These are phyloP conservation scores for Linnaemya tessellans DNA, from an alignment of 2,888 invertebrate genomes.

Conservation along the genomic window DNA sequence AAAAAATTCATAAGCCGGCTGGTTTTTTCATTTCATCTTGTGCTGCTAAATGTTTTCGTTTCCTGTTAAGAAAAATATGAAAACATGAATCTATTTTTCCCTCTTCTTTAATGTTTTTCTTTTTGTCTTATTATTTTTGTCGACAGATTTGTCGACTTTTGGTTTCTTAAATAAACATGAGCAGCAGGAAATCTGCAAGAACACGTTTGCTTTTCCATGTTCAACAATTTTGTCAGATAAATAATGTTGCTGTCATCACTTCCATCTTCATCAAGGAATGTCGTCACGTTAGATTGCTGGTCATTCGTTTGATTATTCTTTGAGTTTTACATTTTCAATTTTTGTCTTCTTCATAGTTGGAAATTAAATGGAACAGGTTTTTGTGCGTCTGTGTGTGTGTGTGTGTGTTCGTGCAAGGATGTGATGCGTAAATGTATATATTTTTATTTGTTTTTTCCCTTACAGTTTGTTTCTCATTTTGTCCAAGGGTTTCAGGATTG, in stretches of 20 bases:
- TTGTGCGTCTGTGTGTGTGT: neutral
- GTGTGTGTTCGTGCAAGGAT: neutral
- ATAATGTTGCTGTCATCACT: conserved; percentile 20
- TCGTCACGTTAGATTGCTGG: conserved; percentile 42
- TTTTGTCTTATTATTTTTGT: neutral
- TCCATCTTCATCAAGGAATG: conserved; percentile 23
- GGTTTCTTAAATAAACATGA: conserved; percentile 57
- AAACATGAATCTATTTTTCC: conserved; percentile 33
- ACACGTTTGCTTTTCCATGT: conserved; percentile 54
- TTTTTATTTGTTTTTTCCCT: neutral
- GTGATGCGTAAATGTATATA: neutral
- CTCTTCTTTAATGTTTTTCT: neutral
- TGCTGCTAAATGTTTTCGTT: conserved; percentile 12
- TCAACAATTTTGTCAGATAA: conserved; percentile 23
- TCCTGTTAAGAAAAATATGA: neutral
- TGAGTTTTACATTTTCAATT: neutral
- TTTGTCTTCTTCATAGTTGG: neutral
- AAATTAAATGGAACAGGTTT: neutral
- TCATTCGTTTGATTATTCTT: conserved; percentile 16
- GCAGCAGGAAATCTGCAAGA: neutral
- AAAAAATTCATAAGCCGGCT: conserved; percentile 22
- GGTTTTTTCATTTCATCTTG: neutral
- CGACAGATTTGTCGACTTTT: conserved; percentile 48
- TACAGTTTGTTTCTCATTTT: neutral
- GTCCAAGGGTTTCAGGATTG: neutral